phyloP scores from a whole-genome alignment of 2,797 vertebrate genomes.

The Peromyscus eremicus region DNA sequence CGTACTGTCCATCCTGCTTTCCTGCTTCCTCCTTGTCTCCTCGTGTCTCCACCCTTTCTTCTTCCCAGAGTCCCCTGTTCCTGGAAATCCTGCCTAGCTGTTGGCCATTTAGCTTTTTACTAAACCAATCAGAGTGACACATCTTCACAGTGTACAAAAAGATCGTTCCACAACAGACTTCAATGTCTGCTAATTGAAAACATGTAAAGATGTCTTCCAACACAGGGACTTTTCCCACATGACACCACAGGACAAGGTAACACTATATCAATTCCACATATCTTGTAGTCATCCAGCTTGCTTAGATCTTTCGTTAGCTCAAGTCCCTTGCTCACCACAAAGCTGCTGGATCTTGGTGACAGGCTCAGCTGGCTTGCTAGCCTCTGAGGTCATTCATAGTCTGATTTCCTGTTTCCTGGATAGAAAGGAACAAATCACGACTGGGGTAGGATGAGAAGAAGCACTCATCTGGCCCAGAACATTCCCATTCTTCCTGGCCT shows the following conservation, averaged over 20 bases:
- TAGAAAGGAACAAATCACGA: not conserved
- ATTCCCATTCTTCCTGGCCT: constrained; percentile 9
- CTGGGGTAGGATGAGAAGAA: not conserved
- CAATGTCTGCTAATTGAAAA: not conserved
- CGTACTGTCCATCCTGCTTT: not conserved
- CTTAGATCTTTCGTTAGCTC: not conserved
- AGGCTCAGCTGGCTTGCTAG: not conserved
- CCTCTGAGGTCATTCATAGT: not conserved
- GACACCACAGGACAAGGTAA: not conserved
- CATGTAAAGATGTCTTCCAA: not conserved
- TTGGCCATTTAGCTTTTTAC: not conserved
- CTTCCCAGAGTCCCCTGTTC: not conserved
- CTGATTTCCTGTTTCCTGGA: constrained; percentile 1
- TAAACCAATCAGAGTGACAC: not conserved
- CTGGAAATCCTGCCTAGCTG: not conserved
- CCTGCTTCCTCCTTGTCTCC: not conserved
- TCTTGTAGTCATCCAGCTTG: not conserved
- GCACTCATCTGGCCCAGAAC: not conserved
- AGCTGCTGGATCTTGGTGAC: not conserved
- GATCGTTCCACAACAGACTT: not conserved
- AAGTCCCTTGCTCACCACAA: not conserved
- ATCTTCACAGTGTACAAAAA: not conserved
- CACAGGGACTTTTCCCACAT: not conserved
- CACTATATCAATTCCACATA: not conserved
- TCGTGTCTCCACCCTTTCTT: not conserved